Percentiles rank a stretch among this genome's conserved stretches.
These are phyloP conservation scores for Macrotrachela quadricornifera DNA, from an alignment of 1,140 invertebrate species.

Conservation along the genomic window DNA sequence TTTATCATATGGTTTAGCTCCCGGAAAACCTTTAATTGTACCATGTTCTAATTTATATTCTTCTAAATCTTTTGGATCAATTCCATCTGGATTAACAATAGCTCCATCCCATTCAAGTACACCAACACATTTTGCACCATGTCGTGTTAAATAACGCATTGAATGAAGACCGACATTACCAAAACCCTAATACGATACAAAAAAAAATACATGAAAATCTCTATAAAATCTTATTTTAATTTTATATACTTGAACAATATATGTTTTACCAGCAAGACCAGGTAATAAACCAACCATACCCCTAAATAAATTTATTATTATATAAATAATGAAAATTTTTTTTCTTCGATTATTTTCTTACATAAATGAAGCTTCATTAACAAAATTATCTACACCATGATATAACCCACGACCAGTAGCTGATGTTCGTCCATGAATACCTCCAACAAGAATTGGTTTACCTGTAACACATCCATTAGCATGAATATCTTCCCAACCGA, in stretches of 20 bases:
- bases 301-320: no score
- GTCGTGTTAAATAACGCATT: constrained; percentile 78
- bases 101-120: constrained; percentile 78
- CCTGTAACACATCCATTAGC: constrained; percentile 96
- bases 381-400: constrained; percentile 91
- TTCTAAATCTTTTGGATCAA: constrained; percentile 63
- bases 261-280: constrained; percentile 86
- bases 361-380: constrained; percentile 90
- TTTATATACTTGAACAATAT: constrained; percentile 54
- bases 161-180: constrained; percentile 98
- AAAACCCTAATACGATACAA: constrained; percentile 52
- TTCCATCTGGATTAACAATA: constrained; percentile 63
- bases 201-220: no score
- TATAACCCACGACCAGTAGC: constrained; percentile 87
- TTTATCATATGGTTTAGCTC: constrained; percentile 43
- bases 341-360: no score
- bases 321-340: no score
- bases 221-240: no score
- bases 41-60: constrained; percentile 52
- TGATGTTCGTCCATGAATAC: constrained; percentile 83
- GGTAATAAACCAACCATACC: constrained; percentile 77
- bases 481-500: constrained; percentile 83
- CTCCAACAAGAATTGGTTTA: constrained; percentile 66
- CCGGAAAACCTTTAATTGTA: constrained; percentile 76
- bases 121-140: constrained; percentile 78